phyloP scores from a whole-genome alignment of 2,113 vertebrate species.

The Paramisgurnus dabryanus region DNA sequence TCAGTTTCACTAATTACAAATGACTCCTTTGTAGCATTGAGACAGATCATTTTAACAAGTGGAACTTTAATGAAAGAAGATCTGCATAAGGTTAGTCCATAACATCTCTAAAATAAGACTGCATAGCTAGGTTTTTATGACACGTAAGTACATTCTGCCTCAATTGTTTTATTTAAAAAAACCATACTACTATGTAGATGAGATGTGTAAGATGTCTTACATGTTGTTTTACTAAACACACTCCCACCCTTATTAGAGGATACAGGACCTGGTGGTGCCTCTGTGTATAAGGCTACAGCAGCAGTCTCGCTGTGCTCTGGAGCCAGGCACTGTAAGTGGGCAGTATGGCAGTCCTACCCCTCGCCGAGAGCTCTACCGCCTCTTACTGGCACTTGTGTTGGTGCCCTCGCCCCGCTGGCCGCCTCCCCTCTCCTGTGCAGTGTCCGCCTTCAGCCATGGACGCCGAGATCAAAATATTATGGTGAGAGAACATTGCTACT shows the following conservation, averaged over 20 bases:
- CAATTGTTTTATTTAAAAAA: neutral
- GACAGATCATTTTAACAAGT: constrained; percentile 77
- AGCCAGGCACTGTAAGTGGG: constrained; percentile 59
- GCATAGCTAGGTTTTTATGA: neutral
- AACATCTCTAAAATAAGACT: neutral
- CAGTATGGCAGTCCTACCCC: constrained; percentile 78
- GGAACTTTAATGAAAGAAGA: constrained; percentile 87
- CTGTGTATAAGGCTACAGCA: constrained; percentile 81
- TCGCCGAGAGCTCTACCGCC: constrained; percentile 79
- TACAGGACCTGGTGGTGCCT: constrained; percentile 83
- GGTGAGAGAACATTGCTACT: constrained; percentile 62
- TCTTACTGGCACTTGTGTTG: constrained; percentile 81
- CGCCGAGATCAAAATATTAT: constrained; percentile 76
- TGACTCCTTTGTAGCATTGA: constrained; percentile 70
- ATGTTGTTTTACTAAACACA: neutral
- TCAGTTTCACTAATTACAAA: neutral
- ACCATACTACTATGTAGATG: neutral
- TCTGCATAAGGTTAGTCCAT: constrained; percentile 80
- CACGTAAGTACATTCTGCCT: neutral
- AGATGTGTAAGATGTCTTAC: neutral
- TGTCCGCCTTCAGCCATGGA: constrained; percentile 81
- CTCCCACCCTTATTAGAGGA: constrained; percentile 67
- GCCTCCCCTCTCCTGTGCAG: constrained; percentile 81
- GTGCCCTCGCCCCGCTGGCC: constrained; percentile 81
- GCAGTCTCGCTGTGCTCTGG: constrained; percentile 63